Base-by-base conservation (phyloP, 2,888 invertebrate species). In the Iselma pallidipennis region DNA sequence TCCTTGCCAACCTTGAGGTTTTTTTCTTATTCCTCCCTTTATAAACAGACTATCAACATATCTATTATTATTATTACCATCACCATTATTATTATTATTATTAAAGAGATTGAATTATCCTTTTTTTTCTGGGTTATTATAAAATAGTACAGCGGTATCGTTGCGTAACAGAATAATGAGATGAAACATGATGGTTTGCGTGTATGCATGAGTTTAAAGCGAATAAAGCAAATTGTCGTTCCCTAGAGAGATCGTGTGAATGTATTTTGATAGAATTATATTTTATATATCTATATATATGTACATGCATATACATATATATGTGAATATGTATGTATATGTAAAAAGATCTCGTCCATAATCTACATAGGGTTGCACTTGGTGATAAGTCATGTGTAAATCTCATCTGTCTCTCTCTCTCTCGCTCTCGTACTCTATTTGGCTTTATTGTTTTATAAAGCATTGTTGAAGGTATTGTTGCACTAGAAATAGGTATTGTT, bases 1-100 rank as follows among this genome's bases (percentile, higher is more conserved):
- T 69, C 67, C 68, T 59, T 57, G n/a, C 55, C 70, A 71, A 74
- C 73, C 74, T 76, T 74, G 73, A 64, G 12, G 16, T 45, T n/a
- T 42, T 45, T 9, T 28, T 53, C 52, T 51, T 63, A 59, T 67
- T 68, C 73, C 70, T 67, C 71, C 69, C n/a, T n/a, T n/a, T n/a
- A n/a, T n/a, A n/a, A 67, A 70, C 65, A 6, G n/a, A 33, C 14
- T 14, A 14, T 33, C 33, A 33, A 14, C 33, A 4, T 14, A 14
- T 33, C 14, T 14, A 33, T 33, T 16, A 16, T 37, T 37, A 16
- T 37, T 33, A 33, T 33, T 37, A 37, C 16, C n/a, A n/a, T n/a
- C n/a, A n/a, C n/a, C n/a, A n/a, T n/a, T n/a, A n/a, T n/a, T n/a
- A n/a, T n/a, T n/a, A n/a, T n/a, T n/a, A n/a, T n/a, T n/a, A n/a